Base-by-base conservation (phyloP, 2,113 vertebrate species). In the Indicator indicator region DNA sequence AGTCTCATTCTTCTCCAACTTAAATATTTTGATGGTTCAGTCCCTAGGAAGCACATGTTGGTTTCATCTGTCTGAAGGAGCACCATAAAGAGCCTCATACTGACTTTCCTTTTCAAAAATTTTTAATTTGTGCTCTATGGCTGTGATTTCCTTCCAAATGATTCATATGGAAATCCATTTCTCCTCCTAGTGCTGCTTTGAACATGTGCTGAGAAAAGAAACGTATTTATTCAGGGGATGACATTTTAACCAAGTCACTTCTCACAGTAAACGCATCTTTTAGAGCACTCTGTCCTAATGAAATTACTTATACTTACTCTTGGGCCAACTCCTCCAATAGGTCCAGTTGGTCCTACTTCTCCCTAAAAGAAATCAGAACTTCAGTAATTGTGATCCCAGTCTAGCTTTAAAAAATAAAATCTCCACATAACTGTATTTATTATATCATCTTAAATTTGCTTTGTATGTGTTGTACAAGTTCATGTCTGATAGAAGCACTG, bases 311-410 rank as follows among this genome's bases (percentile, higher is more conserved):
- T 90, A 98, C 99, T 97, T 98, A 99, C 99, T 96, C 93, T 97
- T 82, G 98, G 98, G 79, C 99, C 99, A 1, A 97, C 64, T 67
- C 94, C 97, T 95, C 99, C 99, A 90, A 96, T 93, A 78, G 98
- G 98, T 96, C 99, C 99, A 59, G 96, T 30, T 81, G 98, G 98
- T 97, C 99, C 99, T 97, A 99, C 98, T 94, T 99, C 99, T 85
- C 99, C 99, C 99, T 99, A 97, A 94, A 97, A 90, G 86, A 95
- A 86, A 97, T 65, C 13, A 95, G n/a, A 70, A 74, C 8, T 80
- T 85, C 36, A 68, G 8, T 68, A 33, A 58, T 4, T 38, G 87
- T 54, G 33, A 87, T 26, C 5, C 32, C 63, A 67, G 5, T 20
- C 13, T 65, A 77, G 11, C 54, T 81, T 95, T 67, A 36, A 89